Conservation (phyloP, 2,888 invertebrate genomes). For the Thecophora atra region DNA sequence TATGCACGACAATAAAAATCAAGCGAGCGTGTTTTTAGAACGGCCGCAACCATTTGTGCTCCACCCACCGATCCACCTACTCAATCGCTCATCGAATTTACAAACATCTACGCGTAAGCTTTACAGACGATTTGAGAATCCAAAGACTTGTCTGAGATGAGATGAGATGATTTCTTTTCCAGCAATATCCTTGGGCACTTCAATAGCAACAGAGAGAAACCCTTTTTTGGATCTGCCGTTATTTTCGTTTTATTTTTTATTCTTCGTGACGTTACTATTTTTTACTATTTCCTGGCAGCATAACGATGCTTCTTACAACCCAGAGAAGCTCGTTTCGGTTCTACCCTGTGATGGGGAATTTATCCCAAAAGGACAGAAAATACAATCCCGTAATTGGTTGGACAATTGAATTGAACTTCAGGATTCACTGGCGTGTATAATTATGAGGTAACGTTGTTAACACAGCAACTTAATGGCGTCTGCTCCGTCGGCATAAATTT, state of each 20-base stretch:
- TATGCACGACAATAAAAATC: slow-evolving; percentile 11
- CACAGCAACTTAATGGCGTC: slow-evolving; percentile 31
- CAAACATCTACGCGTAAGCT: slow-evolving; percentile 14
- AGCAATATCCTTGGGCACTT: slow-evolving; percentile 22
- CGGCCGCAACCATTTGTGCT: neutral
- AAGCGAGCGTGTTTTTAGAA: neutral
- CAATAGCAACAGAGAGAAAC: neutral
- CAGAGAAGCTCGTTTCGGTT: neutral
- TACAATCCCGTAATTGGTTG: slow-evolving; percentile 40
- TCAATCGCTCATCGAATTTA: too few species aligned
- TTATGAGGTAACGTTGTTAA: slow-evolving; percentile 60
- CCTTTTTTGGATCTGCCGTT: neutral
- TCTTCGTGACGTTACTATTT: neutral
- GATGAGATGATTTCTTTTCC: neutral
- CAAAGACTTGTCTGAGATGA: neutral
- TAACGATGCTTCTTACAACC: neutral
- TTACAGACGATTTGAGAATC: slow-evolving; percentile 8
- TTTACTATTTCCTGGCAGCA: neutral
- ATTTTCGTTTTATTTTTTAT: too few species aligned
- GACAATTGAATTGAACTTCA: slow-evolving; percentile 60
- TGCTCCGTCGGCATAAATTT: too few species aligned
- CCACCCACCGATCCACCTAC: neutral
- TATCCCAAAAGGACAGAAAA: slow-evolving; percentile 10
- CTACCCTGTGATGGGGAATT: neutral
- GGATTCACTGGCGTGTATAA: slow-evolving; percentile 60